A percentile compares a stretch with the other conserved stretches of the same genome.
Evolutionary conservation across 2,888 invertebrate species (phyloP).

Genomic region (Scaptodrosophila latifasciaeformis): DNA sequence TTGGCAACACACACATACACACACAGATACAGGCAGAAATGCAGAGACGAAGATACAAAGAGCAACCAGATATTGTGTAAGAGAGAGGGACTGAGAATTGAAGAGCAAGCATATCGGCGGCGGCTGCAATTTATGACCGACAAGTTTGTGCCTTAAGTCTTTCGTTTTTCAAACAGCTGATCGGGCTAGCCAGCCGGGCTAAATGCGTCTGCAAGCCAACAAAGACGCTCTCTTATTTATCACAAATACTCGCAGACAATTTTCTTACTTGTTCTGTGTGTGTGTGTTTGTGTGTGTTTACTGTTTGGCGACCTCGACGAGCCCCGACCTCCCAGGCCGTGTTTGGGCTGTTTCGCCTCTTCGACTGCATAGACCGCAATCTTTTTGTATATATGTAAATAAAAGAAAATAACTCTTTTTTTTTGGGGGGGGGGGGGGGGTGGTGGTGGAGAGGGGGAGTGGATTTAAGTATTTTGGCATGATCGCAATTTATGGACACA

Average conservation of each 20-base stretch:
- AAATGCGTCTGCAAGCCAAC: neutral
- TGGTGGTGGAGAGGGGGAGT: too few relatives aligned
- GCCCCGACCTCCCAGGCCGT: slow-evolving; percentile 51
- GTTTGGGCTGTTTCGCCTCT: neutral
- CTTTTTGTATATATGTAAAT: too few relatives aligned
- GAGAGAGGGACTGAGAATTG: slow-evolving; percentile 7
- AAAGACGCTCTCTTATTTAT: neutral
- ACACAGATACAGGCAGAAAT: slow-evolving; percentile 22
- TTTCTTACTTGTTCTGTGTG: neutral
- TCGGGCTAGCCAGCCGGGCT: slow-evolving; percentile 29
- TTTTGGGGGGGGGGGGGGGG: too few relatives aligned
- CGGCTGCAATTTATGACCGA: slow-evolving; percentile 46
- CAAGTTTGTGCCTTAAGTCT: slow-evolving; percentile 63
- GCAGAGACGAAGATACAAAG: slow-evolving; percentile 4
- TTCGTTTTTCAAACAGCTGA: slow-evolving; percentile 57
- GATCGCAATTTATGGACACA: too few relatives aligned
- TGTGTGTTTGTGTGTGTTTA: slow-evolving; percentile 39
- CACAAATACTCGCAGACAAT: too few relatives aligned
- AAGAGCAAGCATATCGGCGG: neutral
- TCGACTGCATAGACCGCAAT: slow-evolving; percentile 5
- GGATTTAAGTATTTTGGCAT: too few relatives aligned
- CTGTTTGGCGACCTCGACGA: slow-evolving; percentile 53
- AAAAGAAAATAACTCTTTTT: too few relatives aligned
- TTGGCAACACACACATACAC: neutral
- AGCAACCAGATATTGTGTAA: slow-evolving; percentile 4